These are phyloP conservation scores for Drosophila lacertosa DNA, from an alignment of 1,140 invertebrate species.

Conservation along the genomic window DNA sequence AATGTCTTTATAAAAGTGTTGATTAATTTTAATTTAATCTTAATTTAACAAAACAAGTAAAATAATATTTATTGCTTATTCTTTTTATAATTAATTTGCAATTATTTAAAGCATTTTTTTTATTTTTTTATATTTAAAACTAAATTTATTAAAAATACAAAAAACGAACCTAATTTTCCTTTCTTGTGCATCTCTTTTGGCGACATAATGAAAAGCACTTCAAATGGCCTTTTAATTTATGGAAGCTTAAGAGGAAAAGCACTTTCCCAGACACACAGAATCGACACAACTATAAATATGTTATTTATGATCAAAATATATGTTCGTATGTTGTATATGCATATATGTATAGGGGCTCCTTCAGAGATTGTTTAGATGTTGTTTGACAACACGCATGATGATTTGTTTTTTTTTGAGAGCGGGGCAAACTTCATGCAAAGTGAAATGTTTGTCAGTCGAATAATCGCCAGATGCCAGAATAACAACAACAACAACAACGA, in stretches of 20 bases:
- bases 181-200: slow-evolving; percentile 9
- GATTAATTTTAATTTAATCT: too few species aligned
- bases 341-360: slow-evolving; percentile 46
- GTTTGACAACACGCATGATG: slow-evolving; percentile 41
- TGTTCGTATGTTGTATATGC: slow-evolving; percentile 70
- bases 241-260: slow-evolving; percentile 11
- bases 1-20: too few species aligned
- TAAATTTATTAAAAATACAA: too few species aligned
- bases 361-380: slow-evolving; percentile 8
- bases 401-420: too few species aligned
- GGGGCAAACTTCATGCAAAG: slow-evolving; percentile 22
- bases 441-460: slow-evolving; percentile 51
- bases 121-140: too few species aligned
- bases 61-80: too few species aligned
- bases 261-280: slow-evolving; percentile 43
- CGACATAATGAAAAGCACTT: slow-evolving; percentile 25
- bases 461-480: slow-evolving; percentile 47
- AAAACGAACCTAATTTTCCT: background rate
- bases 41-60: too few species aligned
- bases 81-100: too few species aligned
- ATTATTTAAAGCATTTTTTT: too few species aligned
- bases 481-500: too few species aligned
- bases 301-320: slow-evolving; percentile 70
- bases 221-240: slow-evolving; percentile 48
- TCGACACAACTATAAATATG: slow-evolving; percentile 61